Evolutionary conservation across 2,888 invertebrate species (phyloP), one percentile per base, ranked within the genome.

Genomic region (Eupeodes latifasciatus): DNA sequence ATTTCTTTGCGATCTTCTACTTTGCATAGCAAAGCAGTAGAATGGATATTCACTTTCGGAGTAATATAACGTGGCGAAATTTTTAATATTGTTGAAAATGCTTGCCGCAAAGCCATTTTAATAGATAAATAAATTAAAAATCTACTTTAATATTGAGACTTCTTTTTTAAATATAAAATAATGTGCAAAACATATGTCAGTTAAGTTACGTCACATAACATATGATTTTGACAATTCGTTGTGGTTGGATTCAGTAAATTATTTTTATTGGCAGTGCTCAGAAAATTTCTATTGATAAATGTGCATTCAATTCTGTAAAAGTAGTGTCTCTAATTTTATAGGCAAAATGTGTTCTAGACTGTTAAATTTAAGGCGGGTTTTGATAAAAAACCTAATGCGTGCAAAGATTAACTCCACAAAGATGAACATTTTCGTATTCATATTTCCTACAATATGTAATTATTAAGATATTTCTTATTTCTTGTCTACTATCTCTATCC

Each of bases 1-100:
- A 95, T 95, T 92, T 94, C 94, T 90, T 94, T 94, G 47, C 95
- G 92, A 89, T 95, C 94, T 85, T 94, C 94, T 1, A 93, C 94
- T 90, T 95, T 94, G 47, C 92, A 90, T 9, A 92, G 81, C 3
- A 79, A 12, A 1, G 84, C 74, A 47, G 90, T 91, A 5, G 91
- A 92, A 80, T 93, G 92, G 0, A 93, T 62, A 47, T 80, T 57
- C 4, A 27, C 55, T 66, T 82, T 86, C 9, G 85, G 55, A 12
- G 34, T 27, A 9, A 75, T 51, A 55, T 51, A 40, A 12, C 89
- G 86, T 6, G 85, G 89, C 0, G 90, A 34, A 62, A 77, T 89
- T 19, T 88, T 85, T 0, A 92, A n/a, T 5, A 91, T 76, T 14
- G 85, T 7, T n/a, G 89, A 89, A 66, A 92, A 74, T 2, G 89